These are phyloP conservation scores for Psittacula derbiana DNA, from an alignment of 2,797 vertebrate genomes.

Conservation along the genomic window DNA sequence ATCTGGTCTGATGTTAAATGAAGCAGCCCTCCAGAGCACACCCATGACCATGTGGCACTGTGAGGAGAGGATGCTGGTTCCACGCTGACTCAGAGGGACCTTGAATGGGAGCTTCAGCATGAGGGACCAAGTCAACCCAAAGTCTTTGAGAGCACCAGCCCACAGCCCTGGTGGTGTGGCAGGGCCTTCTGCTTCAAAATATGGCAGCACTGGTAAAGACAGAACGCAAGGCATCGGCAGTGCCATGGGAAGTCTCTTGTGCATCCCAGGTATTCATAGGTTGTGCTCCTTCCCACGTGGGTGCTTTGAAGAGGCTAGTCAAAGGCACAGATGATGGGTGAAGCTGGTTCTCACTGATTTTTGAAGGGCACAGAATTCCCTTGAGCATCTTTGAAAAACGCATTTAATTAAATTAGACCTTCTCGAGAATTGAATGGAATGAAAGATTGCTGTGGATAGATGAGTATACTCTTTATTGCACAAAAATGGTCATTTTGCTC, in stretches of 20 bases:
- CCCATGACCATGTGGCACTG: fast-evolving
- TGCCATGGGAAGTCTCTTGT: not conserved
- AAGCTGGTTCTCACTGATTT: not conserved
- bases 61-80: not conserved
- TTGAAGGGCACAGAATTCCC: not conserved
- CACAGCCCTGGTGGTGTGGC: not conserved
- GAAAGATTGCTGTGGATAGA: not conserved
- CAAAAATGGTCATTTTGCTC: not conserved
- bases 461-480: not conserved
- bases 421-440: not conserved
- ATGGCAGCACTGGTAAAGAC: not conserved
- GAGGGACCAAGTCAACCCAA: not conserved
- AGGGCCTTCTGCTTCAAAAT: not conserved
- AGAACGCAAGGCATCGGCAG: not conserved
- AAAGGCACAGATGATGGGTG: not conserved
- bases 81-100: fast-evolving
- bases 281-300: not conserved
- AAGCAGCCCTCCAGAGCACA: not conserved
- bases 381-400: not conserved
- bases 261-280: not conserved
- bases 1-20: fast-evolving
- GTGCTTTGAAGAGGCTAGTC: not conserved
- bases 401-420: not conserved
- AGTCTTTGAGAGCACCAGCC: not conserved
- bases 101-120: not conserved